Conservation (phyloP, 2,888 invertebrate genomes). For the Phortica okadai region DNA sequence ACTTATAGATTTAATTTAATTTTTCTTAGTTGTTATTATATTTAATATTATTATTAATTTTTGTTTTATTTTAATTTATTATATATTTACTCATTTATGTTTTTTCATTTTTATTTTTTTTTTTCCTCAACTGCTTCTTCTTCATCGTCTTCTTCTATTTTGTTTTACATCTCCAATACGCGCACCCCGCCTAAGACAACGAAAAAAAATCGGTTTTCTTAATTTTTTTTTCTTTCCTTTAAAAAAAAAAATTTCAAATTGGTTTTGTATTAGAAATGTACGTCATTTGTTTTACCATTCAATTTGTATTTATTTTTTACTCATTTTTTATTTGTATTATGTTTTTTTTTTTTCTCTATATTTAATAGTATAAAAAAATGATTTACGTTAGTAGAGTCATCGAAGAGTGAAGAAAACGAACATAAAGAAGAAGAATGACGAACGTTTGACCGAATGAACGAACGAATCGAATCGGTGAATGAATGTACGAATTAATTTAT, state of each 20-base stretch:
- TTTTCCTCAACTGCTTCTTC: too few relatives aligned
- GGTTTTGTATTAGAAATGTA: not conserved
- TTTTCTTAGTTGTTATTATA: not conserved
- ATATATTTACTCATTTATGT: too few relatives aligned
- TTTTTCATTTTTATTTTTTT: too few relatives aligned
- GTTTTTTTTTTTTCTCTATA: too few relatives aligned
- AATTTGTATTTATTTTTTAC: too few relatives aligned
- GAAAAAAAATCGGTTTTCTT: constrained; percentile 16
- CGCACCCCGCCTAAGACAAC: constrained; percentile 19
- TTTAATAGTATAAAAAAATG: constrained; percentile 7
- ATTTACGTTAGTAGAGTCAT: not conserved
- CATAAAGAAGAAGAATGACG: too few relatives aligned
- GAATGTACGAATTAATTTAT: too few relatives aligned
- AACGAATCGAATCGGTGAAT: not conserved
- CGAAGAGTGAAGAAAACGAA: not conserved
- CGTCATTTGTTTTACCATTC: constrained; percentile 6
- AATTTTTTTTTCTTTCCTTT: not conserved
- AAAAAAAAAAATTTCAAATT: too few relatives aligned
- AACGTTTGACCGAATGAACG: too few relatives aligned
- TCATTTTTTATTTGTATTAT: too few relatives aligned
- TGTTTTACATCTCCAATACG: constrained; percentile 21
- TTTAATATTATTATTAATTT: not conserved
- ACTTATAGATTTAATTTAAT: constrained; percentile 25
- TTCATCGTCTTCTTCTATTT: not conserved
- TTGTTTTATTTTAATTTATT: not conserved